These are phyloP conservation scores for Solenodon paradoxus DNA, from an alignment of 2,113 vertebrate species.

Conservation along the genomic window DNA sequence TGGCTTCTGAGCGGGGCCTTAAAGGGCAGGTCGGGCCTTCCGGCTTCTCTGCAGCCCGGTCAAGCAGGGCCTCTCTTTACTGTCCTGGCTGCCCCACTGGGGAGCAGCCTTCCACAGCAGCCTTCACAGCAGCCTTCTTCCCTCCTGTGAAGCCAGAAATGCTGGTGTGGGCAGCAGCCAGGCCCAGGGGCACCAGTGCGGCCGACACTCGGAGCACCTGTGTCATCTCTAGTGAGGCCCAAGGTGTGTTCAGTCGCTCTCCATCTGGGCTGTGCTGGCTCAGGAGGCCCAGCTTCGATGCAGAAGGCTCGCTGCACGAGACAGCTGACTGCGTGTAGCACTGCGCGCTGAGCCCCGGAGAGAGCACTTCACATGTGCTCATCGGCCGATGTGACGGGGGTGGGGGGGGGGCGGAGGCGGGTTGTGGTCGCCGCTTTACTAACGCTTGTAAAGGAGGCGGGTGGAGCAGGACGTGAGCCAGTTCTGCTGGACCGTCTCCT, in stretches of 20 bases:
- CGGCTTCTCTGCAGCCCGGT: background rate
- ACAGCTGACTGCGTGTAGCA: background rate
- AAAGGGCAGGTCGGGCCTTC: background rate
- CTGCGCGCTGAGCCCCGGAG: no score
- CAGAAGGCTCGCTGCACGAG: background rate
- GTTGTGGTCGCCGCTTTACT: background rate
- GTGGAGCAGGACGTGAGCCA: background rate
- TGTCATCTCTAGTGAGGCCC: no score
- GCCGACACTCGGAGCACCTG: no score
- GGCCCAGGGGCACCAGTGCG: rapidly evolving
- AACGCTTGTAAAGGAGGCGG: background rate
- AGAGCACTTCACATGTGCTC: background rate
- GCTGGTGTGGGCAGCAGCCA: no score
- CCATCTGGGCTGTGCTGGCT: background rate
- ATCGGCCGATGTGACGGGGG: no score
- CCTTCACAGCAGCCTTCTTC: background rate
- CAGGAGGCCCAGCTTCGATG: background rate
- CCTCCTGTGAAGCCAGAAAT: background rate
- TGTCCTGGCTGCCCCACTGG: background rate
- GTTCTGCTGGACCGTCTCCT: background rate
- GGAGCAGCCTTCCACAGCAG: background rate
- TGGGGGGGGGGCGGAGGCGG: no score
- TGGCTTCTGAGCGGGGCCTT: background rate
- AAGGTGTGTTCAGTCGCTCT: no score
- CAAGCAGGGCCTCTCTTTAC: background rate